Percentiles rank a stretch among this genome's conserved stretches.
These are phyloP conservation scores for Tiliacea citrago DNA, from an alignment of 2,888 invertebrate genomes.

Conservation along the genomic window DNA sequence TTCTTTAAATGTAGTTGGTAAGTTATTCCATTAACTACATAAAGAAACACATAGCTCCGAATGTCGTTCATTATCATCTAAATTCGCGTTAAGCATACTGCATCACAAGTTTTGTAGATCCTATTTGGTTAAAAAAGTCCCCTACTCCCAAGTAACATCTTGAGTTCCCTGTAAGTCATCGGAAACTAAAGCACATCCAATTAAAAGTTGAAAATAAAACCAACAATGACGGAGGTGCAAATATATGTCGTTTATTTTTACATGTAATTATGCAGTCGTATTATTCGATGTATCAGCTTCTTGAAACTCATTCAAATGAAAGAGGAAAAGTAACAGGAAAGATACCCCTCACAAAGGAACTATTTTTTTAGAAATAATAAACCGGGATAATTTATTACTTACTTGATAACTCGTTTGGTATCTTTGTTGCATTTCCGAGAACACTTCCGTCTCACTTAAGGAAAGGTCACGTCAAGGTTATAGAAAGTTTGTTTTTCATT, in stretches of 20 bases:
- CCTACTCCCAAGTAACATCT: conserved; percentile 17
- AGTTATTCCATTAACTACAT: neutral
- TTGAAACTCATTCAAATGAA: conserved; percentile 36
- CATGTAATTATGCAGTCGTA: neutral
- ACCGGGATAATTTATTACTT: conserved; percentile 32
- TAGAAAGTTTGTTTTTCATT: conserved; percentile 68
- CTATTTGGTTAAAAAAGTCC: conserved; percentile 27
- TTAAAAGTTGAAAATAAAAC: conserved; percentile 6
- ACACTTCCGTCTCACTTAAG: conserved; percentile 54
- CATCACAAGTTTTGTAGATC: neutral
- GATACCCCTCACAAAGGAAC: conserved; percentile 29
- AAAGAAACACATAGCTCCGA: neutral
- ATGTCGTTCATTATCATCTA: neutral
- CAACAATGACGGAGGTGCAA: conserved; percentile 10
- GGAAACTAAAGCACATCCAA: conserved; percentile 25
- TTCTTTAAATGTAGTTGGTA: too few relatives aligned
- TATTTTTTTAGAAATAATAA: conserved; percentile 52
- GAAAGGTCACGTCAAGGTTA: conserved; percentile 64
- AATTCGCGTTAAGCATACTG: neutral
- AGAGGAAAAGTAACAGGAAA: conserved; percentile 54
- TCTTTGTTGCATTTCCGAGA: conserved; percentile 58
- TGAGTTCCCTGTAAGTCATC: conserved; percentile 1
- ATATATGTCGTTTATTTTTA: conserved; percentile 13
- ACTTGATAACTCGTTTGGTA: conserved; percentile 45
- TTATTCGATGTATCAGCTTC: conserved; percentile 23